Percentiles rank a stretch among this genome's conserved stretches.
These are phyloP conservation scores for Triplophysa bombifrons DNA, from an alignment of 2,797 vertebrate genomes.

Conservation along the genomic window DNA sequence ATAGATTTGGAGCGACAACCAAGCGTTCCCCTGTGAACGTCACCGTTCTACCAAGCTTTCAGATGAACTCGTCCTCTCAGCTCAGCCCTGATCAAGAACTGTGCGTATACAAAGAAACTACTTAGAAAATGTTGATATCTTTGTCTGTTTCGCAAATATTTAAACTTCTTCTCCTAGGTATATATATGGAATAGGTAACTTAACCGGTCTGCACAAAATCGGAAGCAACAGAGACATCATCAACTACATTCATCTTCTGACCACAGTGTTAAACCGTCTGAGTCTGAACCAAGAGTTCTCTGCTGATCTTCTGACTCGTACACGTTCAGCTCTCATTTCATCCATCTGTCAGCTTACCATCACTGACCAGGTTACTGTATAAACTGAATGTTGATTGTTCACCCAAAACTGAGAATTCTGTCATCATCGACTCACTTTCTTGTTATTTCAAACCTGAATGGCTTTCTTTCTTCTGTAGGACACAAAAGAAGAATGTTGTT, in stretches of 20 bases:
- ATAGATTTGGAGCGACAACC: conserved; percentile 69
- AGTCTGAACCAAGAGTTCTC: conserved; percentile 61
- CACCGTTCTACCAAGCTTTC: conserved; percentile 75
- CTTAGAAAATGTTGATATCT: background rate
- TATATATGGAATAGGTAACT: conserved; percentile 70
- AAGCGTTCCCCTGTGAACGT: conserved; percentile 77
- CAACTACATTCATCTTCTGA: conserved; percentile 75
- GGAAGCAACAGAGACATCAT: conserved; percentile 72
- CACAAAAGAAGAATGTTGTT: no score
- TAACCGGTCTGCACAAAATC: conserved; percentile 72
- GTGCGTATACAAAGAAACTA: conserved; percentile 68
- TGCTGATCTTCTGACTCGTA: conserved; percentile 60
- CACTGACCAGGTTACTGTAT: conserved; percentile 71
- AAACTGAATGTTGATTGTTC: background rate
- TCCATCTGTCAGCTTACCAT: conserved; percentile 65
- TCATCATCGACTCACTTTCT: conserved; percentile 35
- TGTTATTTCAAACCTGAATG: no score
- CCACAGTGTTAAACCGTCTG: conserved; percentile 73
- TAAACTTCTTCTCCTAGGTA: conserved; percentile 65
- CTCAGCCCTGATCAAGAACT: conserved; percentile 71
- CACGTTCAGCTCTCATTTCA: conserved; percentile 72
- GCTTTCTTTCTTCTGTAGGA: no score
- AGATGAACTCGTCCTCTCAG: conserved; percentile 54
- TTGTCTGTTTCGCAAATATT: background rate
- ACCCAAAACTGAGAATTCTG: no score